Percentiles rank a stretch among this genome's conserved stretches.
phyloP scores from a whole-genome alignment of 2,113 vertebrate species.

The Oncorhynchus gorbuscha region DNA sequence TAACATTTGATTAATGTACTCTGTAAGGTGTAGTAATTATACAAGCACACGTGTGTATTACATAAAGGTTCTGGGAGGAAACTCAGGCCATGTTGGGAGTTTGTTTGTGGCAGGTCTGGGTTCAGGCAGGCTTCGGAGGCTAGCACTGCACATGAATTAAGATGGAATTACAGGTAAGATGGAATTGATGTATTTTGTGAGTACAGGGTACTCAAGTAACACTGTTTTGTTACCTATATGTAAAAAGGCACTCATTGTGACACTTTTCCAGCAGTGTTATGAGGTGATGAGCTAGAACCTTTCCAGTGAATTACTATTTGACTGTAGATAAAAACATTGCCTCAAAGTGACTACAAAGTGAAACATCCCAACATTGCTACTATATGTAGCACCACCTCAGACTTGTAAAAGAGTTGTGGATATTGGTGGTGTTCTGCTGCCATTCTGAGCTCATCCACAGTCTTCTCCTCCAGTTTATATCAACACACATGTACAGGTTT shows the following conservation, averaged over 20 bases:
- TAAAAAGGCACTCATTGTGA: slow-evolving; percentile 7
- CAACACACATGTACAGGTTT: not conserved
- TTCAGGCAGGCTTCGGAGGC: slow-evolving; percentile 22
- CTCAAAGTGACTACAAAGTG: slow-evolving; percentile 44
- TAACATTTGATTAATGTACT: slow-evolving; percentile 26
- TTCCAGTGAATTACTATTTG: slow-evolving; percentile 23
- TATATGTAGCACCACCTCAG: not conserved
- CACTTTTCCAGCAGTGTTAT: not conserved
- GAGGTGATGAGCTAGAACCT: not conserved
- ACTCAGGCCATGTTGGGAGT: slow-evolving; percentile 26
- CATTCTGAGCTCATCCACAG: not conserved
- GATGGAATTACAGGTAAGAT: slow-evolving; percentile 21
- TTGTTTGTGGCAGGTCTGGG: slow-evolving; percentile 30
- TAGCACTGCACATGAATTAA: slow-evolving; percentile 30
- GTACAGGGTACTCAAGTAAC: slow-evolving; percentile 39
- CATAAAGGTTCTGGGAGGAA: slow-evolving; percentile 27
- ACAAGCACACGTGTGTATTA: slow-evolving; percentile 56
- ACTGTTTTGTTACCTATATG: slow-evolving; percentile 45
- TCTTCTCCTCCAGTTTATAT: not conserved
- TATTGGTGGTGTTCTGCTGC: not conserved
- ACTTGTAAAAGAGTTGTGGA: not conserved
- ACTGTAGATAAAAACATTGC: slow-evolving; percentile 49
- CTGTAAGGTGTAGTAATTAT: slow-evolving; percentile 21
- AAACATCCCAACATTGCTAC: slow-evolving; percentile 35
- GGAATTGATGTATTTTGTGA: slow-evolving; percentile 31